phyloP scores from a whole-genome alignment of 2,797 vertebrate genomes.

The Zenarchopterus dispar region DNA sequence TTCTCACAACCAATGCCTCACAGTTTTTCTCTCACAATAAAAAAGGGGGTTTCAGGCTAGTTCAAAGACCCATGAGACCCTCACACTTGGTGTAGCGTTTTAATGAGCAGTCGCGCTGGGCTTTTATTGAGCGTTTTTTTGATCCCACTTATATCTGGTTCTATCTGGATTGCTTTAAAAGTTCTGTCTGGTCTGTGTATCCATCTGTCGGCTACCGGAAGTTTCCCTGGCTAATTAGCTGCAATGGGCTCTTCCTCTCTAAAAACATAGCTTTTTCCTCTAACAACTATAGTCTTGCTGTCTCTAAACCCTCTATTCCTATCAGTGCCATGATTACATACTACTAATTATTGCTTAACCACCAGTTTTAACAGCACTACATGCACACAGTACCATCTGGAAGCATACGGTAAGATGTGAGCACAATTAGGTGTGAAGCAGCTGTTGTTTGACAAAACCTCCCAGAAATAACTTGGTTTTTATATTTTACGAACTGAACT shows the following conservation, averaged over 20 bases:
- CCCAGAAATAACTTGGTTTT: too few relatives aligned
- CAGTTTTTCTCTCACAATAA: constrained; percentile 60
- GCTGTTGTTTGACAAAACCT: too few relatives aligned
- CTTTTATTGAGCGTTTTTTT: constrained; percentile 62
- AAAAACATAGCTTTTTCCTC: constrained; percentile 43
- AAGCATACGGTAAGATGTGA: constrained; percentile 18
- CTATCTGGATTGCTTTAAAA: constrained; percentile 57
- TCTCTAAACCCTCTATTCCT: constrained; percentile 3
- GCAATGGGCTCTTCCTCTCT: constrained; percentile 46
- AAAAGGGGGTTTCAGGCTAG: constrained; percentile 63
- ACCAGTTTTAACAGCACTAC: constrained; percentile 30
- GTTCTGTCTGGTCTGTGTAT: constrained; percentile 37
- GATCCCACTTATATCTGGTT: constrained; percentile 54
- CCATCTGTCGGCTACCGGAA: constrained; percentile 56
- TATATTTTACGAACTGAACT: too few relatives aligned
- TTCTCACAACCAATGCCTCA: constrained; percentile 75
- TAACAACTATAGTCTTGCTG: constrained; percentile 50
- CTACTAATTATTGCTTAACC: constrained; percentile 51
- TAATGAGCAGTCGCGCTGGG: constrained; percentile 68
- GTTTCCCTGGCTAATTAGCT: constrained; percentile 66
- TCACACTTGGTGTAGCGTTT: constrained; percentile 66
- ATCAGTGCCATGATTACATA: constrained; percentile 48
- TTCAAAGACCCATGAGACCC: constrained; percentile 70
- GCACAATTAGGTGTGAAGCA: too few relatives aligned
- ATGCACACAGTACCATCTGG: constrained; percentile 21